These are phyloP conservation scores for Coptodon rendalli DNA, from an alignment of 2,113 vertebrate genomes.

Conservation along the genomic window DNA sequence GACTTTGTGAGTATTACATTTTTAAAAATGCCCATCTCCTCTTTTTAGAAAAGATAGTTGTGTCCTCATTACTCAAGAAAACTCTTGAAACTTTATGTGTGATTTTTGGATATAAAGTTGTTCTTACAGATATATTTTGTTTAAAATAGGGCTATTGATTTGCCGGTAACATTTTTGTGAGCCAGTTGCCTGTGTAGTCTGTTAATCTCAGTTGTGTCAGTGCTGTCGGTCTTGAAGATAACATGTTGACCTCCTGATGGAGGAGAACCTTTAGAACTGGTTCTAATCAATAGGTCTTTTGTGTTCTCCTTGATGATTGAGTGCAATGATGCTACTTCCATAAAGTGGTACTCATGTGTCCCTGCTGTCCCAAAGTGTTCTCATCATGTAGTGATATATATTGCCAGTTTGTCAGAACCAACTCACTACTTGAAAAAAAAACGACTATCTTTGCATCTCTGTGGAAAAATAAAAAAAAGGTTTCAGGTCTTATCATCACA, in stretches of 20 bases:
- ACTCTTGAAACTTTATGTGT: background rate
- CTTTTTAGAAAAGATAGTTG: background rate
- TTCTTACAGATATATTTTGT: accelerated
- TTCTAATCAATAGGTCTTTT: too few species aligned
- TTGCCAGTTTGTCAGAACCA: background rate
- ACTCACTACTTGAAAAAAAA: accelerated
- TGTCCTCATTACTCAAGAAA: background rate
- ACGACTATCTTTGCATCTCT: background rate
- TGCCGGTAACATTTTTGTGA: background rate
- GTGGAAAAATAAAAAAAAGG: background rate
- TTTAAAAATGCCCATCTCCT: accelerated
- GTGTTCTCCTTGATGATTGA: background rate
- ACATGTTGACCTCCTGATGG: background rate
- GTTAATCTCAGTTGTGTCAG: background rate
- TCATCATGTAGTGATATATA: background rate
- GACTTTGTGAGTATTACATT: background rate
- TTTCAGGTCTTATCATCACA: background rate
- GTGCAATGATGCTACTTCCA: background rate
- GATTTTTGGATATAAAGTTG: background rate
- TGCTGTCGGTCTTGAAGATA: background rate
- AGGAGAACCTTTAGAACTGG: background rate
- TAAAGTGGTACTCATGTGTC: background rate
- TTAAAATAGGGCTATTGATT: background rate
- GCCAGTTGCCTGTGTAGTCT: background rate
- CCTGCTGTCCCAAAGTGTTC: background rate